phyloP scores from a whole-genome alignment of 2,888 invertebrate genomes.

The Aphrophora alni region DNA sequence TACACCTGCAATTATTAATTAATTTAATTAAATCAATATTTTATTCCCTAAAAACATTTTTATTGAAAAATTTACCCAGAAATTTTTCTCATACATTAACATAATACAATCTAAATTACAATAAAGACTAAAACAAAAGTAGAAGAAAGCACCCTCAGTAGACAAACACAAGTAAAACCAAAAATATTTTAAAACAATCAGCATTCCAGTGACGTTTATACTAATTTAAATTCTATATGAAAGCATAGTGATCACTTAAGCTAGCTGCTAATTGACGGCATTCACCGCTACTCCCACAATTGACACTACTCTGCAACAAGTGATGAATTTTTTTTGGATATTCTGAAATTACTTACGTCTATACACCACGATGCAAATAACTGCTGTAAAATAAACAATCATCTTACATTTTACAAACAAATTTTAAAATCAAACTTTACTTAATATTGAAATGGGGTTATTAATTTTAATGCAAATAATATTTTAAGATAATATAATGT shows the following conservation, averaged over 20 bases:
- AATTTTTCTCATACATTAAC: too few species aligned
- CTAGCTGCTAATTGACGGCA: too few species aligned
- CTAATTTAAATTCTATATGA: not conserved
- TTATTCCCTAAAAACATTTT: too few species aligned
- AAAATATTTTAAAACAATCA: constrained; percentile 1
- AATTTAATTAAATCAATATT: too few species aligned
- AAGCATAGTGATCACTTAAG: not conserved
- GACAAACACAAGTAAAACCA: not conserved
- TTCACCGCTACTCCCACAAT: not conserved
- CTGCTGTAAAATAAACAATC: constrained; percentile 22
- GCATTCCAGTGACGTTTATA: not conserved
- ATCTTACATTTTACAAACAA: too few species aligned
- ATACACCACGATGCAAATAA: constrained; percentile 23
- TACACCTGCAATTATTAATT: too few species aligned
- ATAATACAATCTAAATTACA: too few species aligned
- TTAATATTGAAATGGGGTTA: too few species aligned
- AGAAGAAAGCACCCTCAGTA: not conserved
- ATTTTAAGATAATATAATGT: too few species aligned
- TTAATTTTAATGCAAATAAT: too few species aligned
- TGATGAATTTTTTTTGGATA: constrained; percentile 4
- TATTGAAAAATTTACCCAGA: too few species aligned
- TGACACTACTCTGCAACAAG: constrained; percentile 3
- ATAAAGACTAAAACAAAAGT: not conserved
- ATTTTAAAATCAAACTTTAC: too few species aligned
- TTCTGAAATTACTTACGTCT: constrained; percentile 21